Percentiles rank a stretch among this genome's conserved stretches.
Evolutionary conservation across 2,888 invertebrate genomes (phyloP).

Genomic region (Gymnocheta viridis): DNA sequence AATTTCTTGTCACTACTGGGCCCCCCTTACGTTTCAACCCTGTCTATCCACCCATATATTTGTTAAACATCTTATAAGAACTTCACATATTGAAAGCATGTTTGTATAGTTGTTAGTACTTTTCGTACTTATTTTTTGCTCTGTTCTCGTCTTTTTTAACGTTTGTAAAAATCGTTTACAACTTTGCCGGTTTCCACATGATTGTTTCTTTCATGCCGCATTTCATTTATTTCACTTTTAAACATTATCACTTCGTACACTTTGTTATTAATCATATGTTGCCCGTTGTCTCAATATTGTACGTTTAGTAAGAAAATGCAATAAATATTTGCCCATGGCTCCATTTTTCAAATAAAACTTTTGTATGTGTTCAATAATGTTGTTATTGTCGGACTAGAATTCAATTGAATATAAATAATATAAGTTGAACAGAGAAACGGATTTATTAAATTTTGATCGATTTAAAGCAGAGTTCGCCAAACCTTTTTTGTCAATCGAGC

Average conservation of each 20-base stretch:
- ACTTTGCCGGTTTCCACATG: slow-evolving; percentile 60
- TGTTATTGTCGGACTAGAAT: neutral
- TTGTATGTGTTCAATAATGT: slow-evolving; percentile 20
- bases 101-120: neutral
- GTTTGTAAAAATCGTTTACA: slow-evolving; percentile 50
- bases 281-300: neutral
- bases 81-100: slow-evolving; percentile 21
- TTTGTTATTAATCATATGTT: slow-evolving; percentile 64
- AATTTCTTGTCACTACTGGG: slow-evolving; percentile 33
- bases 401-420: neutral
- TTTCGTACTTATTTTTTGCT: neutral
- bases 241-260: slow-evolving; percentile 52
- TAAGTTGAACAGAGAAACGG: neutral
- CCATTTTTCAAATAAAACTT: slow-evolving; percentile 53
- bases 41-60: neutral
- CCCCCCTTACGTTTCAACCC: neutral
- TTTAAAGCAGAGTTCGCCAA: neutral
- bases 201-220: slow-evolving; percentile 40
- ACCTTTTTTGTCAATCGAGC: neutral
- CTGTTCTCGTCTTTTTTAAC: neutral
- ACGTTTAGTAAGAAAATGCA: slow-evolving; percentile 5
- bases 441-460: neutral
- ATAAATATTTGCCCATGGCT: slow-evolving; percentile 35
- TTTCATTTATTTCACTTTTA: slow-evolving; percentile 46
- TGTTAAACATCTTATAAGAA: slow-evolving; percentile 21